Evolutionary conservation across 2,113 vertebrate species (phyloP), one percentile per base, ranked within the genome.

Genomic region (Gnathonemus longibarbis): DNA sequence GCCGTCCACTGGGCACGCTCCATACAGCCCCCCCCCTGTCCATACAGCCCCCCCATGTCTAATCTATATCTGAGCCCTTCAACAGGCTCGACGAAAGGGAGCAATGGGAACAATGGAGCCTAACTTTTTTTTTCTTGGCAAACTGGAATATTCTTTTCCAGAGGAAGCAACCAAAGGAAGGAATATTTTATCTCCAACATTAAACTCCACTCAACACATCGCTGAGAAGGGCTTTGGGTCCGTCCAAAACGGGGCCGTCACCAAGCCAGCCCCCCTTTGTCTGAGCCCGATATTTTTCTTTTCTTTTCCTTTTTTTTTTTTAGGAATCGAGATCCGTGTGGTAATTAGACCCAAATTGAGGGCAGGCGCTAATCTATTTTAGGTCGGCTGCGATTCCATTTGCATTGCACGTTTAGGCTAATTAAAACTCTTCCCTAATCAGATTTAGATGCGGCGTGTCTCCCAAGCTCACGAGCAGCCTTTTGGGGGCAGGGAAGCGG

Each of bases 391-490:
- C 93, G 93, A 94, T 94, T 94, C 93, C 94, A 95, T 93, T 94
- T 95, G 94, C 93, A 95, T 93, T 95, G 92, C 92, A 94, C 93
- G 93, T 94, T 94, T 93, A 92, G 91, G 94, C 94, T 95, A 94
- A 96, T 96, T 96, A 95, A 96, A 96, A 94, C 88, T 85, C 91
- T 91, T 93, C 94, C 74, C 94, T 95, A 95, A 96, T 95, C 94
- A 92, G 90, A 93, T 90, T 35, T 31, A 31, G 87, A 85, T 42
- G 83, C 80, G 84, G 90, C 86, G 91, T 90, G 90, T 88, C 89
- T 86, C 35, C 74, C 2, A 27, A 84, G 50, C 39, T 84, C 70
- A 17, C n/a, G 45, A 19, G 46, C 31, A 17, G 88, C 35, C 48
- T 58, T 74, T 21, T 1, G 45, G 49, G 52, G 50, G 39, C 80